phyloP scores from a whole-genome alignment of 2,797 vertebrate species.

The Lagocephalus sceleratus region DNA sequence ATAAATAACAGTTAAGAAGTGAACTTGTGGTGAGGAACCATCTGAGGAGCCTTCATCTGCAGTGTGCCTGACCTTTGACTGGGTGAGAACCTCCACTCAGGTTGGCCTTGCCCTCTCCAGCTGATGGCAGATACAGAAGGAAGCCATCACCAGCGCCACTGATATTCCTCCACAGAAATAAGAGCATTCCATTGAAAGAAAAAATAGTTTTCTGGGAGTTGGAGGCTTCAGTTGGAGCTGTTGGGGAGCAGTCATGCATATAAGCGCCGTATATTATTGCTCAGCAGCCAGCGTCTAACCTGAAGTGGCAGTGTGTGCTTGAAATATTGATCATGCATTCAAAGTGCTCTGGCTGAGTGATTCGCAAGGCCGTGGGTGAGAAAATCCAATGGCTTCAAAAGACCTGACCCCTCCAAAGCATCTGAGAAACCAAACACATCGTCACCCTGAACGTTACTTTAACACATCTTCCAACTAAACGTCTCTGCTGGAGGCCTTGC shows the following conservation, averaged over 20 bases:
- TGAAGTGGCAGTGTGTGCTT: conserved; percentile 22
- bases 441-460: conserved; percentile 4
- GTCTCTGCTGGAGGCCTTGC: background rate
- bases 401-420: conserved; percentile 9
- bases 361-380: conserved; percentile 24
- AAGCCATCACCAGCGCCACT: too few species aligned
- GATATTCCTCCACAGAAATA: too few species aligned
- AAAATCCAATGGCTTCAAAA: conserved; percentile 13
- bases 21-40: too few species aligned
- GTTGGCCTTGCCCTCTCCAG: too few species aligned
- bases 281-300: conserved; percentile 23
- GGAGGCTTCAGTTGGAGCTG: too few species aligned
- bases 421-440: conserved; percentile 11
- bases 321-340: conserved; percentile 44
- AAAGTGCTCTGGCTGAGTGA: conserved; percentile 17
- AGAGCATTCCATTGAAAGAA: too few species aligned
- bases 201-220: too few species aligned
- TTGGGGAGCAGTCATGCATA: conserved; percentile 12
- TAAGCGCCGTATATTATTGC: conserved; percentile 11
- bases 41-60: too few species aligned
- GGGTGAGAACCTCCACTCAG: too few species aligned
- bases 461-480: background rate
- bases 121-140: too few species aligned
- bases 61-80: too few species aligned
- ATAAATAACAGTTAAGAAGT: too few species aligned